These are phyloP conservation scores for Coregonus sp. DNA, from an alignment of 2,797 vertebrate genomes.

Conservation along the genomic window DNA sequence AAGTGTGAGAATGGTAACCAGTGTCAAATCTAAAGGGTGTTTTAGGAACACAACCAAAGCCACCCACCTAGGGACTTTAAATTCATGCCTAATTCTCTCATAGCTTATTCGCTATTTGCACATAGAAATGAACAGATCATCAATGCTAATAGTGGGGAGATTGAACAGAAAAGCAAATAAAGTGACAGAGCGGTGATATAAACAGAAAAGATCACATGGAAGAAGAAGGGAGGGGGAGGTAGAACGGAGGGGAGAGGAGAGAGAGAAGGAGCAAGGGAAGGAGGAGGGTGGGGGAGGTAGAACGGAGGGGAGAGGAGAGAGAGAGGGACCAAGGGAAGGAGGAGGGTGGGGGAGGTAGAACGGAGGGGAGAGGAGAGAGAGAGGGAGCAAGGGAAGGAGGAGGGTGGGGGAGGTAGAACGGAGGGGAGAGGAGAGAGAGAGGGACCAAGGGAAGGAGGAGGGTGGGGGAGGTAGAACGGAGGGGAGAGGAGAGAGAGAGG, in stretches of 20 bases:
- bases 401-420: too few species aligned
- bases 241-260: too few species aligned
- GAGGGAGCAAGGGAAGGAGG: too few species aligned
- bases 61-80: neutral
- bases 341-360: too few species aligned
- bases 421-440: too few species aligned
- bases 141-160: conserved; percentile 29
- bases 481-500: too few species aligned
- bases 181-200: neutral
- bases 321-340: too few species aligned
- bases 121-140: conserved; percentile 26
- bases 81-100: conserved; percentile 11
- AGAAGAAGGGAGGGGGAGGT: neutral
- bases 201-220: neutral
- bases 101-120: conserved; percentile 25
- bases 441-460: too few species aligned
- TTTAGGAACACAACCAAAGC: conserved; percentile 5
- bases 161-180: conserved; percentile 30
- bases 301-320: neutral
- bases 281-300: neutral
- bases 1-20: neutral
- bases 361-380: too few species aligned
- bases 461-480: too few species aligned
- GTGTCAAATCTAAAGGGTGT: conserved; percentile 19
- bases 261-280: too few species aligned